Evolutionary conservation across 2,888 invertebrate genomes (phyloP).

Genomic region (Phyllotreta striolata): DNA sequence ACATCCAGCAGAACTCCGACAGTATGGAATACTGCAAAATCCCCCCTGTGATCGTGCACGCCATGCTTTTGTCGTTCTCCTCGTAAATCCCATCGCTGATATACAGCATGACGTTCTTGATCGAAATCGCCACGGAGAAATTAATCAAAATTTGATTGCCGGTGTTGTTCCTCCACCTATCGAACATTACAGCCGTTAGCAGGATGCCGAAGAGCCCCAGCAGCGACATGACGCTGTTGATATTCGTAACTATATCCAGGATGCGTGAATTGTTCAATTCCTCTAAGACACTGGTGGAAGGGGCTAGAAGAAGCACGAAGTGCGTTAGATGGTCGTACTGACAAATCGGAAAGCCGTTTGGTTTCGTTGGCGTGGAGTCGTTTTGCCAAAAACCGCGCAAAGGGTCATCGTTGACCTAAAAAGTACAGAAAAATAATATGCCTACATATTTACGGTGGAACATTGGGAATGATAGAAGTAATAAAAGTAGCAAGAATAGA

Average conservation of each 20-base stretch:
- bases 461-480: not conserved
- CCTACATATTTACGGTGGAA: not conserved
- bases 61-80: constrained; percentile 64
- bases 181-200: constrained; percentile 65
- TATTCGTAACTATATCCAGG: constrained; percentile 59
- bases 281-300: constrained; percentile 55
- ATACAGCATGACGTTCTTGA: constrained; percentile 53
- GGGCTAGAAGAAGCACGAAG: constrained; percentile 64
- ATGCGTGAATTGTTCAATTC: constrained; percentile 47
- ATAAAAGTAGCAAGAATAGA: too few relatives aligned
- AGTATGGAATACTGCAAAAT: constrained; percentile 73
- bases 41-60: constrained; percentile 65
- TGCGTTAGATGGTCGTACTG: constrained; percentile 67
- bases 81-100: constrained; percentile 42
- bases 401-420: constrained; percentile 9
- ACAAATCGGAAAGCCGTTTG: constrained; percentile 58
- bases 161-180: constrained; percentile 66
- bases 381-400: constrained; percentile 57
- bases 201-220: constrained; percentile 63
- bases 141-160: constrained; percentile 57
- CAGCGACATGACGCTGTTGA: constrained; percentile 65
- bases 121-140: constrained; percentile 51
- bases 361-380: constrained; percentile 50
- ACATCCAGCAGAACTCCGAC: constrained; percentile 77
- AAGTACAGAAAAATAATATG: too few relatives aligned